Evolutionary conservation across 2,113 vertebrate species (phyloP).

Genomic region (Setophaga coronata): DNA sequence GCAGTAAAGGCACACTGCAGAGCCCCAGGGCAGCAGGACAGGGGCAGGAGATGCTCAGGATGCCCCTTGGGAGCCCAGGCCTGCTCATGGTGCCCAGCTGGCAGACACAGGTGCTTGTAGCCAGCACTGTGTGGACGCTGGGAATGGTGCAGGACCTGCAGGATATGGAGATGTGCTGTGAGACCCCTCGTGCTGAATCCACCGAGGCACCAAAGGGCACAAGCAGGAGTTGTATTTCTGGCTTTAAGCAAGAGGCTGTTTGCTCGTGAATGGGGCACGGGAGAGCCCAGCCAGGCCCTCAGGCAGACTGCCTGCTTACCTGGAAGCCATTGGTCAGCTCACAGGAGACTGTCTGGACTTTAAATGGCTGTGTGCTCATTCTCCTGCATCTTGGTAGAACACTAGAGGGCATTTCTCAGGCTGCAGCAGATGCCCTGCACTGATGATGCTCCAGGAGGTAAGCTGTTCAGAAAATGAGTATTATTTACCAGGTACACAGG

Average conservation of each 20-base stretch:
- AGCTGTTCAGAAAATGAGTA: neutral
- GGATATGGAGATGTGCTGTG: neutral
- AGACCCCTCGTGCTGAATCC: neutral
- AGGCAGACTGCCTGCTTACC: neutral
- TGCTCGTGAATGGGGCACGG: neutral
- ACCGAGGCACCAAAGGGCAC: rapidly evolving
- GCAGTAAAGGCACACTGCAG: neutral
- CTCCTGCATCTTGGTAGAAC: neutral
- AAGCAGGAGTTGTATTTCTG: neutral
- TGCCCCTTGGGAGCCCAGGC: neutral
- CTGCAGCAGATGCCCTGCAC: neutral
- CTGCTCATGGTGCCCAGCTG: neutral
- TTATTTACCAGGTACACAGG: neutral
- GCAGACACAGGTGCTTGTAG: rapidly evolving
- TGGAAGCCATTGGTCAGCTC: neutral
- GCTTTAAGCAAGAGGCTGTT: neutral
- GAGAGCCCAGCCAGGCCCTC: neutral
- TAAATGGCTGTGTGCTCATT: neutral
- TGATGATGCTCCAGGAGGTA: neutral
- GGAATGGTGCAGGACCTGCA: neutral
- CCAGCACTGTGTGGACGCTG: neutral
- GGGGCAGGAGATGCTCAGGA: neutral
- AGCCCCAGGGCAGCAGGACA: neutral
- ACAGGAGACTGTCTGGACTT: neutral
- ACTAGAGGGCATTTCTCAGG: neutral